These are phyloP conservation scores for Scotopteryx bipunctaria DNA, from an alignment of 2,888 invertebrate species.

Conservation along the genomic window DNA sequence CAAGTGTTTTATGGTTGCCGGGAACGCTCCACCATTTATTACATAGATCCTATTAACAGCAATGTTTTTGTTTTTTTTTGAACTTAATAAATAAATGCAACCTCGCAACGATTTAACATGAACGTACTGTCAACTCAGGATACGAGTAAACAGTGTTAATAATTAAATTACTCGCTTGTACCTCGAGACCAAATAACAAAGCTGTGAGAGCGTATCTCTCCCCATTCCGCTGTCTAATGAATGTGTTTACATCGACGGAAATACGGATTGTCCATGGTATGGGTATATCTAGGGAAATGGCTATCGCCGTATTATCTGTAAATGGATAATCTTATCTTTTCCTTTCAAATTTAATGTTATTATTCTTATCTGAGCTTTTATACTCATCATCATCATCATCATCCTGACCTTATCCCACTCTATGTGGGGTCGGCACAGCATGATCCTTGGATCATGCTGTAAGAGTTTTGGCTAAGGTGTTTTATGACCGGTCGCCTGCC, in stretches of 20 bases:
- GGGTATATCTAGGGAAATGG: conserved; percentile 16
- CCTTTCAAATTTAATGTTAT: conserved; percentile 15
- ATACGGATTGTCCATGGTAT: conserved; percentile 34
- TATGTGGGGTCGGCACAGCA: too few species aligned
- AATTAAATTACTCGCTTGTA: conserved; percentile 57
- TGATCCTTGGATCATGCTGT: too few species aligned
- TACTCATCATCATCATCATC: too few species aligned
- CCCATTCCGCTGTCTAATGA: conserved; percentile 37
- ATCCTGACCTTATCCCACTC: too few species aligned
- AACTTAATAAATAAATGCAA: too few species aligned
- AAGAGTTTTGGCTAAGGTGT: too few species aligned
- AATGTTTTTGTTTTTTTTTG: too few species aligned
- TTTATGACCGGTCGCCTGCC: too few species aligned
- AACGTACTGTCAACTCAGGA: conserved; percentile 45
- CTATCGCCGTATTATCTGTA: conserved; percentile 5
- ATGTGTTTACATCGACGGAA: conserved; percentile 39
- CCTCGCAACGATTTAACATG: conserved; percentile 41
- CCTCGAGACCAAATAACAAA: conserved; percentile 48
- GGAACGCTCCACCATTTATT: too few species aligned
- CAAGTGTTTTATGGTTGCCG: conserved; percentile 55
- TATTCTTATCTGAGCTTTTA: conserved; percentile 1
- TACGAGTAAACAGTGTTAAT: conserved; percentile 55
- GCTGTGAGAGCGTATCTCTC: conserved; percentile 41
- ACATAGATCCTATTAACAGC: too few species aligned
- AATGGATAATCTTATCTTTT: conserved; percentile 17